Base-by-base conservation (phyloP, 2,797 vertebrate genomes). In the Bovichtus diacanthus region DNA sequence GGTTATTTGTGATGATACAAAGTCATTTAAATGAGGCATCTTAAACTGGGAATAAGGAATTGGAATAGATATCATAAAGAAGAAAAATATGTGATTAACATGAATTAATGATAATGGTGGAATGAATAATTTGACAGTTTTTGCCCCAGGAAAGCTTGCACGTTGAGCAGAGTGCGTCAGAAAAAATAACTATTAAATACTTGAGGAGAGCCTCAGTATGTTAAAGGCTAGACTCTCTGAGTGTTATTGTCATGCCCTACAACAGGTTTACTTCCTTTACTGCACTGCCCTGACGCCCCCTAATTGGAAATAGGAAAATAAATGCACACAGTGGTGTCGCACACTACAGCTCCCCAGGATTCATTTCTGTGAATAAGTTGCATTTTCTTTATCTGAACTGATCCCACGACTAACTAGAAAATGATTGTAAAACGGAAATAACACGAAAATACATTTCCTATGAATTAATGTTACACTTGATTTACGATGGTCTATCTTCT, bases 51-150 rank as follows among this genome's bases (percentile, higher is more conserved):
- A 68, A 58, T 62, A 76, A 68, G 56, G 8, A 7, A 67, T 27
- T 38, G 55, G 7, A 34, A 34, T 46, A 70, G 46, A 47, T 62
- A 50, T 59, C 41, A 74, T 58, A 44, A 69, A 70, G 25, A 44
- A 58, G 44, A 56, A 76, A 65, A 55, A 73, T 49, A 60, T 70
- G 70, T 69, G 70, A 87, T 86, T 70, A 88, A 61, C 47, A 74
- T 83, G 69, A 81, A 83, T 88, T 80, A 80, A 77, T 84, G 36
- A 83, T 84, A 67, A 70, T 23, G 13, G 53, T 62, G 44, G 54
- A 49, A 83, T 87, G 67, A 87, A 81, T 90, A 67, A 88, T 86
- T 78, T 85, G 82, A 80, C 76, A 84, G 61, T 4, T 81, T 85
- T 83, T 47, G 67, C 82, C 56, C 9, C 4, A 62, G 78, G 84